phyloP scores from a whole-genome alignment of 2,888 invertebrate genomes.

The Gerosis bhagava region DNA sequence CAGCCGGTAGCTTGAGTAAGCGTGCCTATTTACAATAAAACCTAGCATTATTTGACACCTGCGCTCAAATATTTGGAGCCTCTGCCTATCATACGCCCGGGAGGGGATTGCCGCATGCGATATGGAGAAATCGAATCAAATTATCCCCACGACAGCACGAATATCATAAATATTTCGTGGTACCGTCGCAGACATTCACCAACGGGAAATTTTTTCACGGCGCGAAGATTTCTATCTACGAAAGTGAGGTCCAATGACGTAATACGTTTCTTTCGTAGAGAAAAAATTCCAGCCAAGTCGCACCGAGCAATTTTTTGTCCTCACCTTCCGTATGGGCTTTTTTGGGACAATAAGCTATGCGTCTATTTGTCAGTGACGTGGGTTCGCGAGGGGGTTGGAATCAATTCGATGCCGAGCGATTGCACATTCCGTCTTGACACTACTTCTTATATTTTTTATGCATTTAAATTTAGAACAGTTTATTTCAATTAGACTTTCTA shows the following conservation, averaged over 20 bases:
- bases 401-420: too few relatives aligned
- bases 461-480: too few relatives aligned
- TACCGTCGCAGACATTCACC: slow-evolving; percentile 15
- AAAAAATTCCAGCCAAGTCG: slow-evolving; percentile 19
- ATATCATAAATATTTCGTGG: slow-evolving; percentile 22
- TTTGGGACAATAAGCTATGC: slow-evolving; percentile 25
- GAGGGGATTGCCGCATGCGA: slow-evolving; percentile 5
- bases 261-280: slow-evolving; percentile 19
- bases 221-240: slow-evolving; percentile 20
- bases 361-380: slow-evolving; percentile 24
- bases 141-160: slow-evolving; percentile 11
- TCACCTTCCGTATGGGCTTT: slow-evolving; percentile 24
- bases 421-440: too few relatives aligned
- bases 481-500: too few relatives aligned
- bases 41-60: slow-evolving; percentile 3
- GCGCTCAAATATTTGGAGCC: not conserved
- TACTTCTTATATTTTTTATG: too few relatives aligned
- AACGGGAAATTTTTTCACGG: slow-evolving; percentile 14
- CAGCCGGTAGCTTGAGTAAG: not conserved
- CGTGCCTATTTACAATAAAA: slow-evolving; percentile 2
- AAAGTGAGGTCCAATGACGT: slow-evolving; percentile 24
- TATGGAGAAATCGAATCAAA: slow-evolving; percentile 24
- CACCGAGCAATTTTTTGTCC: slow-evolving; percentile 19
- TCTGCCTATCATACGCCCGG: slow-evolving; percentile 1
- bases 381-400: too few relatives aligned